Evolutionary conservation across 1,140 invertebrate genomes (phyloP).

Genomic region (Solenopsis fugax): DNA sequence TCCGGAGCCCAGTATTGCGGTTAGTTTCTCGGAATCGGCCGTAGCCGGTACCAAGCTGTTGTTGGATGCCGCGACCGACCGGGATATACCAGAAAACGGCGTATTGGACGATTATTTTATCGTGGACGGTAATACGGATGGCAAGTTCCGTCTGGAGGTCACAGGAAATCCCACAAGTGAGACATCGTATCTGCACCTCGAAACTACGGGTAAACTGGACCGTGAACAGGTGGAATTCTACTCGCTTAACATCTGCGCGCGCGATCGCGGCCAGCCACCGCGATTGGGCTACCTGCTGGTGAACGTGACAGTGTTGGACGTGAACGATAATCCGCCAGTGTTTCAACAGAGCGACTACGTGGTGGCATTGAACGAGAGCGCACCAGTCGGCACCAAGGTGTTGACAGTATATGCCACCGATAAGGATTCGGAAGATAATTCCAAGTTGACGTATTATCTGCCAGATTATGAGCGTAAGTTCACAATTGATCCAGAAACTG

Average conservation of each 20-base stretch:
- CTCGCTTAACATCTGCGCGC: slow-evolving; percentile 95
- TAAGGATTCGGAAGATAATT: slow-evolving; percentile 96
- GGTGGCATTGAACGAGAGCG: slow-evolving; percentile 96
- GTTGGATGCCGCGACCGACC: slow-evolving; percentile 95
- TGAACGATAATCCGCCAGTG: slow-evolving; percentile 98
- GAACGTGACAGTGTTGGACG: slow-evolving; percentile 96
- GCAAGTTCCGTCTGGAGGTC: slow-evolving; percentile 94
- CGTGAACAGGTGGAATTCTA: slow-evolving; percentile 94
- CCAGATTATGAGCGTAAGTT: slow-evolving; percentile 95
- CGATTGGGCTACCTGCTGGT: slow-evolving; percentile 94
- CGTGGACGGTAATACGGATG: slow-evolving; percentile 94
- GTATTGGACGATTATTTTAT: slow-evolving; percentile 95
- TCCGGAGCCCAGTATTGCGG: slow-evolving; percentile 94
- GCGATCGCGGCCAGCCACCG: slow-evolving; percentile 94
- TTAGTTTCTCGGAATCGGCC: slow-evolving; percentile 96
- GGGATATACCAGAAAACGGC: slow-evolving; percentile 94
- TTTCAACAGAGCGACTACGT: slow-evolving; percentile 97
- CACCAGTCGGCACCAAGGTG: slow-evolving; percentile 94
- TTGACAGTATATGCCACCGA: slow-evolving; percentile 97
- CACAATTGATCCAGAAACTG: slow-evolving; percentile 95
- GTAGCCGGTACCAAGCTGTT: slow-evolving; percentile 94
- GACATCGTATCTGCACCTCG: slow-evolving; percentile 95
- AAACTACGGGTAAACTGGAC: slow-evolving; percentile 96
- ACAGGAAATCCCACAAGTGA: slow-evolving; percentile 95
- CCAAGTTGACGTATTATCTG: slow-evolving; percentile 96